Percentiles rank a stretch among this genome's conserved stretches.
Conservation (phyloP, 2,113 vertebrate genomes). For the Engystomops pustulosus region DNA sequence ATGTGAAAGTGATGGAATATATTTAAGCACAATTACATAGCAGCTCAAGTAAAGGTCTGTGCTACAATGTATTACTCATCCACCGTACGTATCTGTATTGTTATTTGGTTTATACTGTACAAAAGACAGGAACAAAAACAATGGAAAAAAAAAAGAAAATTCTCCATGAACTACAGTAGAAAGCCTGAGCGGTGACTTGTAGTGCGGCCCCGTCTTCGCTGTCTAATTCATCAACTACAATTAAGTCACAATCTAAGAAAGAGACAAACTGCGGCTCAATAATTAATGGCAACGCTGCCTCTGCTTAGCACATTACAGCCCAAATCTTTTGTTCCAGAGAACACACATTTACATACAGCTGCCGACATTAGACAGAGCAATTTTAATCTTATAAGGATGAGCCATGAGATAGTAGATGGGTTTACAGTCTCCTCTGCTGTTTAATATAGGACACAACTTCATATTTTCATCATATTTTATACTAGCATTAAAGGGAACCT, state of each 20-base stretch:
- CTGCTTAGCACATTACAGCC: neutral
- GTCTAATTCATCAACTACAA: neutral
- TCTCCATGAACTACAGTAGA: neutral
- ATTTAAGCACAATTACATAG: neutral
- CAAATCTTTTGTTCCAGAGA: neutral
- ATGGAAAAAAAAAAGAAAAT: neutral
- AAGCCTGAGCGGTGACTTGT: neutral
- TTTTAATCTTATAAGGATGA: neutral
- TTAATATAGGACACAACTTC: neutral
- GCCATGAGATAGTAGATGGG: neutral
- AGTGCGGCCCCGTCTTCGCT: neutral
- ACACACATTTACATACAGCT: conserved; percentile 37
- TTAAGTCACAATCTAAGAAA: conserved; percentile 10
- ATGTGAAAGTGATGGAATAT: neutral
- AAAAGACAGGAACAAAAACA: conserved; percentile 21
- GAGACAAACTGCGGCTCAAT: conserved; percentile 3
- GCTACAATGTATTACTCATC: neutral
- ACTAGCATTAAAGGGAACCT: no score
- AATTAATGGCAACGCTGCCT: neutral
- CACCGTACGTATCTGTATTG: neutral
- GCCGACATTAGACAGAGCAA: neutral
- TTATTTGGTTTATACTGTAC: neutral
- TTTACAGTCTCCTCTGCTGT: neutral
- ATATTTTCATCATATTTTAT: neutral
- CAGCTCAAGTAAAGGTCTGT: neutral